A percentile compares a stretch with the other conserved stretches of the same genome.
phyloP scores from a whole-genome alignment of 2,113 vertebrate species.

The Corydoras sp. region DNA sequence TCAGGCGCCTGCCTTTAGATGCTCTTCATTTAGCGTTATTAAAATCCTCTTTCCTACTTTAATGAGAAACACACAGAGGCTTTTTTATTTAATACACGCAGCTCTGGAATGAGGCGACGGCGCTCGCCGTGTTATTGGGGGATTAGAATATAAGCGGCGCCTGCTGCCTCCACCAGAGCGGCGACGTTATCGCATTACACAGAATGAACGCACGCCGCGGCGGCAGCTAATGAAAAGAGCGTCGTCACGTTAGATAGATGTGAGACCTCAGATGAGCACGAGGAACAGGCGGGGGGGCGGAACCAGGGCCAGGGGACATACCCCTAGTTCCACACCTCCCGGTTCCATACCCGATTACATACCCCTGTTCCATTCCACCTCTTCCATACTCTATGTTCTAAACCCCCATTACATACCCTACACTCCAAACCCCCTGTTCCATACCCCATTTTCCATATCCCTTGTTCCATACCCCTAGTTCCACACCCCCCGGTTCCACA shows the following conservation, averaged over 20 bases:
- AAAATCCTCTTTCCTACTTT: slow-evolving; percentile 49
- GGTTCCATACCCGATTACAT: too few species aligned
- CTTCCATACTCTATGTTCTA: too few species aligned
- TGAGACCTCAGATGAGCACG: background rate
- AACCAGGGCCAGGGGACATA: slow-evolving; percentile 4
- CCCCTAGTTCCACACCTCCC: background rate
- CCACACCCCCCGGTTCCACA: too few species aligned
- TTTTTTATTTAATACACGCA: slow-evolving; percentile 47
- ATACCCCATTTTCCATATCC: too few species aligned
- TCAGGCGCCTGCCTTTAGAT: slow-evolving; percentile 25
- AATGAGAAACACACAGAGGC: slow-evolving; percentile 51
- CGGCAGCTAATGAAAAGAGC: slow-evolving; percentile 21
- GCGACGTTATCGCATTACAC: slow-evolving; percentile 42
- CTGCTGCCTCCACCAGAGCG: slow-evolving; percentile 25
- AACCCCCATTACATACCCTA: too few species aligned
- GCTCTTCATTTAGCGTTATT: slow-evolving; percentile 57
- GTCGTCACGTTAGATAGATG: slow-evolving; percentile 19
- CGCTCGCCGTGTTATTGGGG: slow-evolving; percentile 35
- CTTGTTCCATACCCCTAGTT: too few species aligned
- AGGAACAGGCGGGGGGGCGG: background rate
- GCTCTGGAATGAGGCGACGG: slow-evolving; percentile 29
- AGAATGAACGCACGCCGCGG: slow-evolving; percentile 10
- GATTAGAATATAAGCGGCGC: slow-evolving; percentile 36
- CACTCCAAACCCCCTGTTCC: too few species aligned
- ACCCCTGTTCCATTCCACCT: too few species aligned